These are phyloP conservation scores for Orchesella flavescens DNA, from an alignment of 2,888 invertebrate genomes.

Conservation along the genomic window DNA sequence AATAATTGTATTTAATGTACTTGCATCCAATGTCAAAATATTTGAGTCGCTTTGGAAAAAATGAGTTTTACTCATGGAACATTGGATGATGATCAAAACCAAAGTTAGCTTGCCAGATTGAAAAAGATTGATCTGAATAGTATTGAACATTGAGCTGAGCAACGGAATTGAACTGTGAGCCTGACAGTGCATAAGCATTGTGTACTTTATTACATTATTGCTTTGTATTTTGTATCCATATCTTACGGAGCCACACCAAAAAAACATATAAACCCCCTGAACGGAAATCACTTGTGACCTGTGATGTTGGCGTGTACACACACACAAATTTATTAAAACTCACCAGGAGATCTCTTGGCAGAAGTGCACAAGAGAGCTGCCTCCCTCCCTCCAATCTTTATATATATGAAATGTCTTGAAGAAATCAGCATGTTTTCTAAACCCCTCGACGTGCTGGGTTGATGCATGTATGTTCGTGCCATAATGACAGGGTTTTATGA, in stretches of 20 bases:
- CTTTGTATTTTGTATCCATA: background rate
- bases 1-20: too few relatives aligned
- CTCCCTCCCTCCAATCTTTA: background rate
- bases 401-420: background rate
- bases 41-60: too few relatives aligned
- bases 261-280: background rate
- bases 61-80: too few relatives aligned
- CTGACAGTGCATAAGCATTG: background rate
- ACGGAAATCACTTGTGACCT: background rate
- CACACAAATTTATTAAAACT: background rate
- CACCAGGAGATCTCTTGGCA: background rate
- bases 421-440: background rate
- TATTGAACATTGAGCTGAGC: too few relatives aligned
- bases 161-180: too few relatives aligned
- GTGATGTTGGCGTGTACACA: background rate
- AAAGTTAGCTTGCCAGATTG: too few relatives aligned
- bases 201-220: background rate
- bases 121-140: too few relatives aligned
- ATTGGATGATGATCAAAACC: too few relatives aligned
- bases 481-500: constrained; percentile 13
- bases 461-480: constrained; percentile 11
- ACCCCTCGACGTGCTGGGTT: background rate
- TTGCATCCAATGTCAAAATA: too few relatives aligned
- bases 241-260: background rate
- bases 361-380: background rate